Base-by-base conservation (phyloP, 2,888 invertebrate genomes). In the Orchesellides sinensis region DNA sequence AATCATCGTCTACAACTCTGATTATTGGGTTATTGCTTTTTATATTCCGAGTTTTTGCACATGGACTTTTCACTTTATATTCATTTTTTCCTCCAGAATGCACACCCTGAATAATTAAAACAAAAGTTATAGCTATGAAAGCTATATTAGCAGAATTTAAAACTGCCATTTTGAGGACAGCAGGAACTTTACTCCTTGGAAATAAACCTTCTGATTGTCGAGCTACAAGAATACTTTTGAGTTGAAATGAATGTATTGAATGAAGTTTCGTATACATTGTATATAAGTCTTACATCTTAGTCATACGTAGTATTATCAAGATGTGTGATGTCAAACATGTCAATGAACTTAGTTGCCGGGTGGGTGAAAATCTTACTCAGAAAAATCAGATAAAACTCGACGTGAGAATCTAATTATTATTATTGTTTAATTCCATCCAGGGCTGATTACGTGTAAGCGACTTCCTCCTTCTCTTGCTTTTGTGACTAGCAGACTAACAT, bases 1-100 rank as follows among this genome's bases (percentile, higher is more conserved):
- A 59, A 14, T 75, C 80, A 12, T 75, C 80, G 17, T 82, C 78
- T 4, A 85, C 74, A 3, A 83, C 63, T 32, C 83, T 45, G 4
- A 83, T 79, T n/a, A 70, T 49, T 0, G 78, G 78, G 8, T 54
- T 21, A 23, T 21, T 68, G 19, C 63, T 79, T 21, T 70, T 79
- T 8, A 79, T 70, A 25, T 79, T 29, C 2, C 54, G 49, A 6
- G 69, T 79, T 4, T 63, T 23, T 14, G 70, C 40, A 32, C 78
- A 79, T 1, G 78, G 78, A 21, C 19, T 79, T 21, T 70, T 69
- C 0, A 79, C 52, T 40, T 63, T 79, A 19, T 19, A 77, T n/a
- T 79, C 70, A 40, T 70, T 79, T 47, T 79, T 79, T 21, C 66
- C 69, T 32, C 61, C 47, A n/a, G 52, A 35, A 27, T 19, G 1